Percentiles rank a stretch among this genome's conserved stretches.
Conservation (phyloP, 2,113 vertebrate genomes). For the Seriola aureovittata region DNA sequence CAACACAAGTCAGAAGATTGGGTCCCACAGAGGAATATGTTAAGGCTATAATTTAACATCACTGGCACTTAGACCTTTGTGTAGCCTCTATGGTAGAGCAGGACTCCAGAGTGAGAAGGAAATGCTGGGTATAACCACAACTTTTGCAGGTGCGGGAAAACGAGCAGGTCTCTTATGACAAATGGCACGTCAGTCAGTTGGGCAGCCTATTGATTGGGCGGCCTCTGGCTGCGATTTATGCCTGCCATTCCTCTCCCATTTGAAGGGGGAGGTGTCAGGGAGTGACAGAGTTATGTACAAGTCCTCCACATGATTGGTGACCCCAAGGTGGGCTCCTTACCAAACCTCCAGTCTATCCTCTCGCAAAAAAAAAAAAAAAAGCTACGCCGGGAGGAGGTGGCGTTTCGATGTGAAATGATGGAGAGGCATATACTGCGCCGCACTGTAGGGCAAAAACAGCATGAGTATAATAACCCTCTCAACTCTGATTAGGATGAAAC, state of each 20-base stretch:
- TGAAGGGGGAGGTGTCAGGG: constrained; percentile 79
- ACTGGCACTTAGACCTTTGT: neutral
- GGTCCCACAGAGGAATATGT: neutral
- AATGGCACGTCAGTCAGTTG: constrained; percentile 72
- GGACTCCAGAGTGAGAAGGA: neutral
- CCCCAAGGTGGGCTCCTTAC: constrained; percentile 69
- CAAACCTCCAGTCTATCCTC: constrained; percentile 45
- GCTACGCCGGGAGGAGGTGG: constrained; percentile 27
- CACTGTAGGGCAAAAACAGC: constrained; percentile 37
- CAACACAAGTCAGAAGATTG: neutral
- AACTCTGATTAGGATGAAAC: constrained; percentile 71
- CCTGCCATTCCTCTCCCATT: constrained; percentile 78
- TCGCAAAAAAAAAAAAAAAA: constrained; percentile 30
- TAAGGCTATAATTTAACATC: constrained; percentile 3
- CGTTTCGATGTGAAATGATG: constrained; percentile 56
- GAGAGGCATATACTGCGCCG: constrained; percentile 32
- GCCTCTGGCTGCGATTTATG: constrained; percentile 79
- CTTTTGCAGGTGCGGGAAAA: constrained; percentile 58
- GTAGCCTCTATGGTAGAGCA: neutral
- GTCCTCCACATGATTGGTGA: constrained; percentile 81
- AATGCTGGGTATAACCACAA: constrained; percentile 39
- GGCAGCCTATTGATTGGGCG: constrained; percentile 79
- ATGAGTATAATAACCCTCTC: constrained; percentile 73
- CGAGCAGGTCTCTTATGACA: constrained; percentile 65
- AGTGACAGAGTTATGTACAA: constrained; percentile 81